Conservation (phyloP, 2,888 invertebrate genomes). For the Aporophyla lueneburgensis region DNA sequence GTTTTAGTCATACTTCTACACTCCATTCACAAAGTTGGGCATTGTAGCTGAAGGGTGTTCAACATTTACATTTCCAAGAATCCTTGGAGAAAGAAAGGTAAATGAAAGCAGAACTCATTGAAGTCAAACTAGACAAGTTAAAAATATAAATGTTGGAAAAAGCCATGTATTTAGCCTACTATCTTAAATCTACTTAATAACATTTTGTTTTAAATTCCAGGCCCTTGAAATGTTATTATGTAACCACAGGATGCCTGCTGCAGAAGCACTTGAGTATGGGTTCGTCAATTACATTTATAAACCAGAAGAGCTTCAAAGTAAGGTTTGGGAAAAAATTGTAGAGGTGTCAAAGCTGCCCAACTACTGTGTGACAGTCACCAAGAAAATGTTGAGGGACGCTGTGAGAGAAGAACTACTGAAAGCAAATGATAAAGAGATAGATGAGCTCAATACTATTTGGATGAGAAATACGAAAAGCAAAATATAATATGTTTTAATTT, state of each 20-base stretch:
- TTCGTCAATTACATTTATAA: conserved; percentile 95
- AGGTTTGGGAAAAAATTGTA: conserved; percentile 91
- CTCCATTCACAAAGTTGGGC: conserved; percentile 96
- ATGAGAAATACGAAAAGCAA: conserved; percentile 86
- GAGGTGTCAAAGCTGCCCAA: conserved; percentile 90
- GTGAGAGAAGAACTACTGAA: conserved; percentile 92
- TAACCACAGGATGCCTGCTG: conserved; percentile 94
- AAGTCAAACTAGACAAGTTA: background rate
- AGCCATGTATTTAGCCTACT: too few species aligned
- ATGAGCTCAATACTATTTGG: conserved; percentile 92
- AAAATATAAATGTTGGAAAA: too few species aligned
- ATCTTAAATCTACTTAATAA: background rate
- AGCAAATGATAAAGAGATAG: conserved; percentile 93
- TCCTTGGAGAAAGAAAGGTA: conserved; percentile 95
- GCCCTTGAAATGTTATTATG: conserved; percentile 92
- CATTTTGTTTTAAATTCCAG: conserved; percentile 73
- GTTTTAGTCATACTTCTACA: conserved; percentile 95
- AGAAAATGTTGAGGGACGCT: conserved; percentile 92
- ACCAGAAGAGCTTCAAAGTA: conserved; percentile 90
- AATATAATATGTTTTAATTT: conserved; percentile 62
- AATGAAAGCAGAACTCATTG: background rate
- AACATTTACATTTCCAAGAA: conserved; percentile 95
- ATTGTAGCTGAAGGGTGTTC: conserved; percentile 97
- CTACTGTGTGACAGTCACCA: conserved; percentile 92
- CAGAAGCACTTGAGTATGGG: conserved; percentile 94